These are phyloP conservation scores for Hypercompe scribonia DNA, from an alignment of 2,888 invertebrate species.

Conservation along the genomic window DNA sequence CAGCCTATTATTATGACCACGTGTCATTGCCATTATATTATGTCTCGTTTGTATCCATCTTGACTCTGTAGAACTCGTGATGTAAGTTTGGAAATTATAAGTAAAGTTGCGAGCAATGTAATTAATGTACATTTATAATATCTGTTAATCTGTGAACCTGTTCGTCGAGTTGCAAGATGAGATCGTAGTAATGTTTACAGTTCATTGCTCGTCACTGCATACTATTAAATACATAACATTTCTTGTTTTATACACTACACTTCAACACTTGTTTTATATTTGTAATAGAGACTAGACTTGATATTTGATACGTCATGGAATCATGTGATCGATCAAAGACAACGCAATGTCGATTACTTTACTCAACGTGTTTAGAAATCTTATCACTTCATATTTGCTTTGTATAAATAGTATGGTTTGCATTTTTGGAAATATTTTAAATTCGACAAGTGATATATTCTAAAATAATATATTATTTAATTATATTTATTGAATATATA, in stretches of 20 bases:
- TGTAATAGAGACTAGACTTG: background rate
- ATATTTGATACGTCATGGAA: background rate
- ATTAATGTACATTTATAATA: background rate
- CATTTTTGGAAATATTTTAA: background rate
- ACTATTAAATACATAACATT: background rate
- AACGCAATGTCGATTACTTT: background rate
- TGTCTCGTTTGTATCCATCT: constrained; percentile 14
- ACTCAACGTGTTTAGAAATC: background rate
- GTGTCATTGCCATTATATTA: constrained; percentile 39
- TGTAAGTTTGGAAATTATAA: background rate
- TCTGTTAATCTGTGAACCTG: background rate
- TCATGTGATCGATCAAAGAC: background rate
- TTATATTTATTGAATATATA: too few species aligned
- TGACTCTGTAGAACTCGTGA: constrained; percentile 3
- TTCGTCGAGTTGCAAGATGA: background rate
- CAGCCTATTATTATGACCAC: constrained; percentile 27
- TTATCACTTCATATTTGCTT: background rate
- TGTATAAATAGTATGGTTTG: background rate
- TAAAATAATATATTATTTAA: too few species aligned
- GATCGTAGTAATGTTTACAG: background rate
- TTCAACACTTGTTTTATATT: background rate
- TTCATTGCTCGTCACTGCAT: background rate
- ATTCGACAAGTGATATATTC: background rate
- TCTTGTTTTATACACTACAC: background rate
- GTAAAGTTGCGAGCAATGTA: background rate